Evolutionary conservation across 2,797 vertebrate species (phyloP), one percentile per base, ranked within the genome.

Genomic region (Rhincodon typus): DNA sequence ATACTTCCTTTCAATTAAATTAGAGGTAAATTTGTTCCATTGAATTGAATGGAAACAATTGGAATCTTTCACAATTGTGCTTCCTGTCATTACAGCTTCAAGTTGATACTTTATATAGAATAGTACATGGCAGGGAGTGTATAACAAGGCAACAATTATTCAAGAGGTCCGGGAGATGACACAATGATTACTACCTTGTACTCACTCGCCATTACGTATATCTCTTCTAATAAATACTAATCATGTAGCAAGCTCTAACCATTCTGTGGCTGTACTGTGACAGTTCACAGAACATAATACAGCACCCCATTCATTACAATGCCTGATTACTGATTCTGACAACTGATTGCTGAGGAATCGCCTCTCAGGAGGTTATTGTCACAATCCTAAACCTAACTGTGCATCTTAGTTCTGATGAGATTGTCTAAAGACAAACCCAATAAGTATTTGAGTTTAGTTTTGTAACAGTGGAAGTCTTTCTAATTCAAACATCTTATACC

Each of bases 161-260:
- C 94, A 77, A 50, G 23, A 67, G 90, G n/a, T 69, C 90, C 90
- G 69, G 94, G 50, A 34, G 70, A 95, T 95, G 69, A 95, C 72
- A 50, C 42, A 53, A 50, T 95, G 69, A 95, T 95, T 95, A 53
- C 94, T 74, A 95, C 46, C 94, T 95, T 95, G 70, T 57, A 53
- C 30, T 57, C 72, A 95, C 50, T 95, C 69, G 53, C 70, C 94
- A 95, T 95, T 70, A 95, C 70, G 53, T 95, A 53, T 95, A 95
- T 95, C 50, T 95, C 94, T 50, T 95, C 34, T 95, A 77, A 50
- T 77, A 95, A 95, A 95, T 95, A 77, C 70, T 77, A 95, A 95
- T 95, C 94, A 53, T 50, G 50, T 77, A 30, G 70, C 46, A 77
- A 95, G 42, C 23, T 94, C 94, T 34, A 10, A 46, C 67, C 94